Conservation (phyloP, 2,797 vertebrate species). For the Catharus ustulatus region DNA sequence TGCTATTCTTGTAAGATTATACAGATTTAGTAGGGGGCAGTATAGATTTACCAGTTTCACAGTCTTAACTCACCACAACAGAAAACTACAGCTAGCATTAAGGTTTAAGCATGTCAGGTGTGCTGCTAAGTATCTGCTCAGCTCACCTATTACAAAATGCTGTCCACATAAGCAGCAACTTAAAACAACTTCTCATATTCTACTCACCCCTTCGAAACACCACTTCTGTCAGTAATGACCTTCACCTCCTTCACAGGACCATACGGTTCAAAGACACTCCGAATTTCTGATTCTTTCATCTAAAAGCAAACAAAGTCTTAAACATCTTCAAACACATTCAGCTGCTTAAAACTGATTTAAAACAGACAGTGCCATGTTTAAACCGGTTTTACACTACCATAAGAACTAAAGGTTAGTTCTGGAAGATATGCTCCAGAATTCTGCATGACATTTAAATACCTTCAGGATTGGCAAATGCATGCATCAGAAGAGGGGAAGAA, state of each 20-base stretch:
- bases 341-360: neutral
- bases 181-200: neutral
- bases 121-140: neutral
- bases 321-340: neutral
- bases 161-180: neutral
- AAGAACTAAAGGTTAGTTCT: neutral
- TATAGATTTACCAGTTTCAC: neutral
- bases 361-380: neutral
- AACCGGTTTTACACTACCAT: neutral
- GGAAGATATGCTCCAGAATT: neutral
- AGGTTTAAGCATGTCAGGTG: neutral
- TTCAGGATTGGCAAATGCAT: neutral
- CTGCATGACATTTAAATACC: neutral
- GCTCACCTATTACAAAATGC: neutral
- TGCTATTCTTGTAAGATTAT: fast-evolving
- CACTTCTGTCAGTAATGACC: conserved; percentile 93
- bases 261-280: conserved; percentile 85
- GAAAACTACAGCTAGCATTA: neutral
- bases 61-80: neutral
- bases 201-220: conserved; percentile 93
- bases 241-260: conserved; percentile 93
- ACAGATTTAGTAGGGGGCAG: neutral
- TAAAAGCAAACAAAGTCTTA: conserved; percentile 42
- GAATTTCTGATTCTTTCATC: conserved; percentile 92
- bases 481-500: too few species aligned